Conservation (phyloP, 2,797 vertebrate species). For the Balearica regulorum region DNA sequence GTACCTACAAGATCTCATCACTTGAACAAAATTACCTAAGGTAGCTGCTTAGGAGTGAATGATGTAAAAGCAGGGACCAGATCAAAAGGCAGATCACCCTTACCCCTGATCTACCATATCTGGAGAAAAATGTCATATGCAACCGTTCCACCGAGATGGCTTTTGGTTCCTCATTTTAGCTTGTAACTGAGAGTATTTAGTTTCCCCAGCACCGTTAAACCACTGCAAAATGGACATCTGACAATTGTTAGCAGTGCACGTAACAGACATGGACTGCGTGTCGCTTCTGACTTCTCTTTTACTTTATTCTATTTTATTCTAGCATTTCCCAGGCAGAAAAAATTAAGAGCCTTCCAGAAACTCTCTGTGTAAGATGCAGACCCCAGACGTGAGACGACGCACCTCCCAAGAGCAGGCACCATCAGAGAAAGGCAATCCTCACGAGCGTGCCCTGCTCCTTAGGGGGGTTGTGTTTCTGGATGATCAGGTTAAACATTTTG, state of each 20-base stretch:
- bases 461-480: neutral
- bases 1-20: neutral
- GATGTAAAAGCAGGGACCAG: neutral
- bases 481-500: neutral
- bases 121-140: neutral
- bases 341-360: neutral
- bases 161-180: neutral
- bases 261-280: neutral
- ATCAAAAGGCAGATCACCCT: neutral
- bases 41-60: neutral
- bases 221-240: neutral
- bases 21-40: neutral
- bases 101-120: accelerated
- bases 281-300: neutral
- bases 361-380: neutral
- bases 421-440: neutral
- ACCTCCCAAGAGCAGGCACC: neutral
- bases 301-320: neutral
- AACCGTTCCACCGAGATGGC: accelerated
- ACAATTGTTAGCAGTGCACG: neutral
- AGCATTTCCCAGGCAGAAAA: neutral
- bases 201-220: neutral
- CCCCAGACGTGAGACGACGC: neutral
- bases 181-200: neutral
- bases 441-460: neutral